Conservation (phyloP, 2,113 vertebrate species). For the Cromileptes altivelis region DNA sequence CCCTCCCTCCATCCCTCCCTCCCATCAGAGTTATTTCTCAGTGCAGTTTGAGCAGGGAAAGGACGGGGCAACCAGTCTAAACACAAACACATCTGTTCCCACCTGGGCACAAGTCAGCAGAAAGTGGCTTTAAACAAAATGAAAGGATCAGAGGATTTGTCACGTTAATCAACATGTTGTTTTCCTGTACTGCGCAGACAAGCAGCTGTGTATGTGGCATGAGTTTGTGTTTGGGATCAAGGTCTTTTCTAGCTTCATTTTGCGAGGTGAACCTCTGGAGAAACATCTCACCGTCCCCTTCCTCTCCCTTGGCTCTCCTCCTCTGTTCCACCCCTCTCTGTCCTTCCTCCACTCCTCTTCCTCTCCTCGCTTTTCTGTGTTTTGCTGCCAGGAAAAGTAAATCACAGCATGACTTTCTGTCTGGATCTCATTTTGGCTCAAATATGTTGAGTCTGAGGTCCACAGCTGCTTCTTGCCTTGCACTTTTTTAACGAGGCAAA, state of each 20-base stretch:
- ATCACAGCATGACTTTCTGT: slow-evolving; percentile 73
- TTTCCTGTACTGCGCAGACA: slow-evolving; percentile 3
- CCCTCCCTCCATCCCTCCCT: slow-evolving; percentile 3
- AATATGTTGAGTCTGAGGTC: slow-evolving; percentile 67
- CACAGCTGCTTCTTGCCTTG: slow-evolving; percentile 66
- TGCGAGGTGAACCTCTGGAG: slow-evolving; percentile 28
- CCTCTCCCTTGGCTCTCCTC: slow-evolving; percentile 49
- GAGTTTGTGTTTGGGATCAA: slow-evolving; percentile 13
- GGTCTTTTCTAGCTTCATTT: slow-evolving; percentile 24
- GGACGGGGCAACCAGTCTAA: slow-evolving; percentile 28
- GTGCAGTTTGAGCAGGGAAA: slow-evolving; percentile 22
- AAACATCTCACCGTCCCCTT: slow-evolving; percentile 41
- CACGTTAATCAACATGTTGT: slow-evolving; percentile 17
- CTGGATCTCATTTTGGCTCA: slow-evolving; percentile 76
- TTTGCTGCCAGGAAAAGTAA: slow-evolving; percentile 81
- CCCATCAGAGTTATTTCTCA: slow-evolving; percentile 38
- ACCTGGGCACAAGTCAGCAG: background rate
- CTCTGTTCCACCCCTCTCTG: slow-evolving; percentile 30
- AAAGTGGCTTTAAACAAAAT: background rate
- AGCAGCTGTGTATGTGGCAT: background rate
- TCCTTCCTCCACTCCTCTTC: slow-evolving; percentile 54
- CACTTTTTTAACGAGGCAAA: slow-evolving; percentile 54
- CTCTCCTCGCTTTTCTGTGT: slow-evolving; percentile 58
- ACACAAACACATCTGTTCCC: slow-evolving; percentile 51
- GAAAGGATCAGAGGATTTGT: slow-evolving; percentile 14